Conservation (phyloP, 2,888 invertebrate genomes). For the Cynaeus angustus region DNA sequence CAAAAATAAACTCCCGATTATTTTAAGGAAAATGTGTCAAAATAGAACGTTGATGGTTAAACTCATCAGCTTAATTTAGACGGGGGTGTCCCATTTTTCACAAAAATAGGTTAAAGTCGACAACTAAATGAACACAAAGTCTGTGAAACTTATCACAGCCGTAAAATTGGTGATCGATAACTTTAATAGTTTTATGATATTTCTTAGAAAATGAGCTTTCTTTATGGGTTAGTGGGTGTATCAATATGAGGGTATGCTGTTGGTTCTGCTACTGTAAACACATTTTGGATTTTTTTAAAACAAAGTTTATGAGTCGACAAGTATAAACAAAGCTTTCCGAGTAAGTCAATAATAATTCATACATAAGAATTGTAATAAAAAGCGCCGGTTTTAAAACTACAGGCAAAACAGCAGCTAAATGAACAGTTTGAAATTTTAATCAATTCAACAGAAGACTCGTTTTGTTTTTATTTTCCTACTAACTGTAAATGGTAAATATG, state of each 20-base stretch:
- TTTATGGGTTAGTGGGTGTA: not conserved
- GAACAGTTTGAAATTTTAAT: too few species aligned
- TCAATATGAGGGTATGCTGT: not conserved
- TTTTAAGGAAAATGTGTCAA: not conserved
- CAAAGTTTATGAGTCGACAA: too few species aligned
- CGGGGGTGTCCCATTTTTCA: constrained; percentile 15
- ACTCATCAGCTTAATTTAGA: constrained; percentile 9
- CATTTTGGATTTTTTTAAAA: too few species aligned
- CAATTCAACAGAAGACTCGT: too few species aligned
- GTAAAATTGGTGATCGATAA: constrained; percentile 11
- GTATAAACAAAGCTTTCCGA: too few species aligned
- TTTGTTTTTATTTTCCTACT: too few species aligned
- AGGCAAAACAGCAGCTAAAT: too few species aligned
- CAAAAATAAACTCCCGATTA: constrained; percentile 3
- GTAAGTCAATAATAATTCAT: too few species aligned
- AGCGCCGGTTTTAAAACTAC: too few species aligned
- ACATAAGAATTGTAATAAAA: too few species aligned
- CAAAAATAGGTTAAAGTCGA: constrained; percentile 2
- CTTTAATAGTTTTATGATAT: not conserved
- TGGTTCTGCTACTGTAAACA: too few species aligned
- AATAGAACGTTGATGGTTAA: constrained; percentile 5
- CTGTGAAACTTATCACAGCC: not conserved
- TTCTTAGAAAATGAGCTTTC: not conserved
- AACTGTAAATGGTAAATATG: too few species aligned
- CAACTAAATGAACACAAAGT: not conserved